These are phyloP conservation scores for Eriocheir sinensis DNA, from an alignment of 1,140 invertebrate genomes.

Conservation along the genomic window DNA sequence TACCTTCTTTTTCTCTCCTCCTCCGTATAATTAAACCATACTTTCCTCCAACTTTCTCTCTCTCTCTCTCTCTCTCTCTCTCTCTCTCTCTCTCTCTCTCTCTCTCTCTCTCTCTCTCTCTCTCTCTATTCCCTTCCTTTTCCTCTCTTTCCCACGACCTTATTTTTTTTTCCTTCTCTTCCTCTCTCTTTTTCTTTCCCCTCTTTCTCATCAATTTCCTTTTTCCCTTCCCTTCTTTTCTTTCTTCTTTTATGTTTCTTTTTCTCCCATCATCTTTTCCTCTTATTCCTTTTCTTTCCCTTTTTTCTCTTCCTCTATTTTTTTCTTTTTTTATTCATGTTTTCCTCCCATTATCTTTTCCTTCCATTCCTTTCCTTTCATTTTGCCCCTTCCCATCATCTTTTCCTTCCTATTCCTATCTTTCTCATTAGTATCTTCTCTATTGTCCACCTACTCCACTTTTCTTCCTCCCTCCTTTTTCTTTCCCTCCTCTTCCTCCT, in stretches of 20 bases:
- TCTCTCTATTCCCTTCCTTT: background rate
- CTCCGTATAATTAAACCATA: too few species aligned
- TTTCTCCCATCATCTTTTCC: background rate
- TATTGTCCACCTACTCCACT: too few species aligned
- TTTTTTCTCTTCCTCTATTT: background rate
- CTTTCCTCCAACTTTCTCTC: background rate
- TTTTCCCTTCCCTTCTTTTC: background rate
- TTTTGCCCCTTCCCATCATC: too few species aligned
- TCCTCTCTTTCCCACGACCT: background rate
- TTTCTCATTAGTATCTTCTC: too few species aligned
- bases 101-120: background rate
- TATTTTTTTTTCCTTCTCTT: background rate
- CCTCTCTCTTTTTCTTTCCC: background rate
- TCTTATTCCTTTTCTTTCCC: background rate
- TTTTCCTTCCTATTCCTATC: too few species aligned
- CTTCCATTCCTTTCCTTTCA: too few species aligned
- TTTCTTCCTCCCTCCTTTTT: too few species aligned
- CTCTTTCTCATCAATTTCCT: background rate
- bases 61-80: background rate
- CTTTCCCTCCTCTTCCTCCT: too few species aligned
- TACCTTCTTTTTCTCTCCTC: too few species aligned
- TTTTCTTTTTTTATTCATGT: background rate
- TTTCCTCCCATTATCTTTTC: background rate
- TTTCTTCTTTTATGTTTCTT: background rate
- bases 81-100: background rate